These are phyloP conservation scores for Steinernema hermaphroditum DNA, from an alignment of 2,888 invertebrate species.

Conservation along the genomic window DNA sequence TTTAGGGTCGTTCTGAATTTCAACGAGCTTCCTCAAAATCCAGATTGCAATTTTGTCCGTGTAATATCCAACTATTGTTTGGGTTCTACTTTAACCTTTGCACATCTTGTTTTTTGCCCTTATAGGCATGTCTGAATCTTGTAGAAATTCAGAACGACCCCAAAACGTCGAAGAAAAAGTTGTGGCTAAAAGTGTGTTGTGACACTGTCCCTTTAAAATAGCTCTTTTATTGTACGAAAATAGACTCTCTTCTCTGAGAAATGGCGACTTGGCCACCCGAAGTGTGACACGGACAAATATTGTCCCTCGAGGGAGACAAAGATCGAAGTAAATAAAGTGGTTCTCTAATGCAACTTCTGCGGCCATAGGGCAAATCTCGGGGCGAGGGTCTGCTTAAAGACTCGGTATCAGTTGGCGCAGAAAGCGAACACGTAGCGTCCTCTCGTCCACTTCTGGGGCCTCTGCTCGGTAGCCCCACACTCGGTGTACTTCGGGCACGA, in stretches of 20 bases:
- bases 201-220: background rate
- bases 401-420: background rate
- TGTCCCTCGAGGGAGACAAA: background rate
- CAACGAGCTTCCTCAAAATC: too few relatives aligned
- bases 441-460: background rate
- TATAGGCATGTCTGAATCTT: too few relatives aligned
- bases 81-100: too few relatives aligned
- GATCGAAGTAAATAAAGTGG: constrained; percentile 12
- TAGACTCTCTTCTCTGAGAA: constrained; percentile 10
- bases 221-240: constrained; percentile 21
- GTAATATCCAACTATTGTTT: too few relatives aligned
- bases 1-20: too few relatives aligned
- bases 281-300: background rate
- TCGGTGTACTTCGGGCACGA: background rate
- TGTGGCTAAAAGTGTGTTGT: too few relatives aligned
- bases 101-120: too few relatives aligned
- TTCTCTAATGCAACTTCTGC: constrained; percentile 8
- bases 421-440: background rate
- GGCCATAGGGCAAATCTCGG: background rate
- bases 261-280: background rate
- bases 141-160: too few relatives aligned
- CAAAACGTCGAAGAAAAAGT: too few relatives aligned
- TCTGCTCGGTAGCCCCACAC: background rate
- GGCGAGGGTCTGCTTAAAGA: too few relatives aligned
- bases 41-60: too few relatives aligned